These are phyloP conservation scores for Mormyrus proboscirostris DNA, from an alignment of 2,797 vertebrate species.

Conservation along the genomic window DNA sequence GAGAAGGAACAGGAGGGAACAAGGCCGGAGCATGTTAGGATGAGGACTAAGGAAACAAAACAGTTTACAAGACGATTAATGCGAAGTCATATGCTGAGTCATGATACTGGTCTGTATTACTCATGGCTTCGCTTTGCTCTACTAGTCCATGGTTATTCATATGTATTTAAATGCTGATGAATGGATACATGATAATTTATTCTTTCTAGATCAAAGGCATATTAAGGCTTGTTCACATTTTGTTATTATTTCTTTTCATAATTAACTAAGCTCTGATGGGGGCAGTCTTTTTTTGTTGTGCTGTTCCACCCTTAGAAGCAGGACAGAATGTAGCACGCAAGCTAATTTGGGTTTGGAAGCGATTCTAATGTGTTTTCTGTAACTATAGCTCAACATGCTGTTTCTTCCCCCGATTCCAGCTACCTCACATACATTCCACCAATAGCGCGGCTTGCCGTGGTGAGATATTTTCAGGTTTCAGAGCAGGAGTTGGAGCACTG, in stretches of 20 bases:
- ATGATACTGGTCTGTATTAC: background rate
- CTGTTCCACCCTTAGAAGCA: background rate
- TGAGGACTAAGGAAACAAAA: background rate
- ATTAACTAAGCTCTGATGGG: constrained; percentile 37
- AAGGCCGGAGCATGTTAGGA: background rate
- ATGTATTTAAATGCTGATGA: constrained; percentile 3
- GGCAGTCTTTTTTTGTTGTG: background rate
- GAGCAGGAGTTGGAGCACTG: background rate
- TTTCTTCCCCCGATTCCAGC: constrained; percentile 17
- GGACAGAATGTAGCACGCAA: constrained; percentile 47
- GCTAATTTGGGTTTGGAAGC: constrained; percentile 36
- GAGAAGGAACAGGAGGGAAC: background rate
- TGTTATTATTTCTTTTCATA: constrained; percentile 31
- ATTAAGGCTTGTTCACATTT: constrained; percentile 9
- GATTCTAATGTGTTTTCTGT: constrained; percentile 31
- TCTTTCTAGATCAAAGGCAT: constrained; percentile 53
- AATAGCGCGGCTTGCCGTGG: background rate
- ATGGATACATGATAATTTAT: constrained; percentile 41
- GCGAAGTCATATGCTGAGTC: background rate
- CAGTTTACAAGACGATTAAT: background rate
- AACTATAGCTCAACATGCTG: constrained; percentile 44
- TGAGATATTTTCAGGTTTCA: background rate
- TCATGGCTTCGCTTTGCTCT: background rate
- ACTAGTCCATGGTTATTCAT: background rate
- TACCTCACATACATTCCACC: background rate